Base-by-base conservation (phyloP, 2,888 invertebrate species). In the Euplexia lucipara region DNA sequence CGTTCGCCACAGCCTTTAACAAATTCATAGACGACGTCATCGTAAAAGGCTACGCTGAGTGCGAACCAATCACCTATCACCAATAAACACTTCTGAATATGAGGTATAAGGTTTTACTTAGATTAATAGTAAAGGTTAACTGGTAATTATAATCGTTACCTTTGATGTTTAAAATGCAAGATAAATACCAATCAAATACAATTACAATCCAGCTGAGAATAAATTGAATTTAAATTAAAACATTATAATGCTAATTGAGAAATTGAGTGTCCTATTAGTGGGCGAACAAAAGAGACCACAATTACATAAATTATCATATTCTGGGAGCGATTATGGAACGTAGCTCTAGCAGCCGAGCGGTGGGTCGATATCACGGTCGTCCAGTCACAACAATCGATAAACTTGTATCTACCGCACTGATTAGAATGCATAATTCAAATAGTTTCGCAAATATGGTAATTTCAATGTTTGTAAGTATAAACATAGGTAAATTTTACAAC, bases 231-330 rank as follows among this genome's bases (percentile, higher is more conserved):
- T 52, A 42, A 57, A 71, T 52, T 42, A 62, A 52, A 49, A 20
- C 10, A 62, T 32, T 53, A 45, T n/a, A 62, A 42, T 59, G n/a
- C 32, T 45, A 68, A 61, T 39, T 53, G 18, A 18, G 18, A 52
- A 26, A 37, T 70, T 16, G 26, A 52, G 3, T 52, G 22, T 18
- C n/a, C 10, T 47, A 35, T 30, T 44, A 34, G 6, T 35, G 34
- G 10, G 35, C 14, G 35, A 70, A 60, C 34, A 61, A 60, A 34
- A 47, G 52, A 63, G 32, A 49, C 48, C 16, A 69, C 37, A 69
- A 63, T 69, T 49, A 70, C 26, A 63, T 39, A 54, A 66, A 70
- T 70, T 59, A 41, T 7, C 59, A 66, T 72, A 45, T 54, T 61
- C 45, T 56, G 35, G 30, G 35, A 47, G 20, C 41, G 35, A 67